phyloP scores from a whole-genome alignment of 2,113 vertebrate species.

The Embiotoca jacksoni region DNA sequence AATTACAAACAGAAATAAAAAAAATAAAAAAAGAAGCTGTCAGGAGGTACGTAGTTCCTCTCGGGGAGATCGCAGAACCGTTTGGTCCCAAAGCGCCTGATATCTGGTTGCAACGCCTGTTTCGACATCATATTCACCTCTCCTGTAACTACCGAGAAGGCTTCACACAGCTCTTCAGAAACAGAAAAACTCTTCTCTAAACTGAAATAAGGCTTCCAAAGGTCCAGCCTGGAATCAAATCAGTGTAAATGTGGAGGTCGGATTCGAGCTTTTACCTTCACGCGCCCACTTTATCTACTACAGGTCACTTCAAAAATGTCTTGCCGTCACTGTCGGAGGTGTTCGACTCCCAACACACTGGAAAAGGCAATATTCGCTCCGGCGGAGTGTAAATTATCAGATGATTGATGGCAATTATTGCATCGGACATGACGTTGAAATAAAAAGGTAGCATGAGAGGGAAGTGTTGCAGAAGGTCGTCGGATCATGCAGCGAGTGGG shows the following conservation, averaged over 20 bases:
- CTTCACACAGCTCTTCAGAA: background rate
- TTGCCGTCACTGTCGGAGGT: slow-evolving; percentile 3
- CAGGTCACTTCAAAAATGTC: slow-evolving; percentile 57
- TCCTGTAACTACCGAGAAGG: slow-evolving; percentile 9
- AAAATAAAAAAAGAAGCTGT: no score
- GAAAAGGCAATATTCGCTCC: slow-evolving; percentile 62
- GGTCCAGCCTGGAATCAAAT: slow-evolving; percentile 78
- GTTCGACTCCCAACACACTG: slow-evolving; percentile 27
- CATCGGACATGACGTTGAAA: slow-evolving; percentile 41
- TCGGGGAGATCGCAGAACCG: no score
- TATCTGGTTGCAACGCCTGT: background rate
- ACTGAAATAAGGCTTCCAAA: slow-evolving; percentile 74
- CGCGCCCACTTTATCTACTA: background rate
- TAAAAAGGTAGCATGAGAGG: slow-evolving; percentile 17
- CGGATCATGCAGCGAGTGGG: slow-evolving; percentile 3
- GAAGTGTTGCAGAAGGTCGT: slow-evolving; percentile 4
- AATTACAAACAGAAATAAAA: no score
- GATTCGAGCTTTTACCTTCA: slow-evolving; percentile 18
- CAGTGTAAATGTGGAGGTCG: slow-evolving; percentile 16
- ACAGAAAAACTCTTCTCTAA: slow-evolving; percentile 7
- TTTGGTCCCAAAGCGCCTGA: no score
- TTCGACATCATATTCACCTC: slow-evolving; percentile 3
- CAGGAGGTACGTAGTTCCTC: no score
- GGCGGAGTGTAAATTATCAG: slow-evolving; percentile 17
- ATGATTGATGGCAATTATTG: slow-evolving; percentile 62